These are phyloP conservation scores for Sarcophaga rosellei DNA, from an alignment of 2,888 invertebrate species.

Conservation along the genomic window DNA sequence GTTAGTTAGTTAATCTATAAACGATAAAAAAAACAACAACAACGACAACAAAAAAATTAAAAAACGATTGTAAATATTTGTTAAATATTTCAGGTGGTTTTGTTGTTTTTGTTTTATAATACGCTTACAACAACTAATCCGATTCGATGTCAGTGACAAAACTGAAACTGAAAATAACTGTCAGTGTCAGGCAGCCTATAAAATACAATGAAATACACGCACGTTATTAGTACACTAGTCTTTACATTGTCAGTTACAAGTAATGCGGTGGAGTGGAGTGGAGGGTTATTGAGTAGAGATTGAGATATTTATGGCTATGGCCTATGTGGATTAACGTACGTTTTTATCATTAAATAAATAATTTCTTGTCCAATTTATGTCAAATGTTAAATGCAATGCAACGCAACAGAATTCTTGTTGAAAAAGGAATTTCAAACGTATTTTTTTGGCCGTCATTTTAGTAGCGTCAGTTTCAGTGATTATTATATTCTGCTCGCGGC, in stretches of 20 bases:
- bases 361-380: slow-evolving; percentile 59
- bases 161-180: background rate
- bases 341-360: slow-evolving; percentile 52
- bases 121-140: background rate
- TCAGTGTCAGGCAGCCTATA: background rate
- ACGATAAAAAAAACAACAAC: background rate
- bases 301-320: background rate
- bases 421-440: too few relatives aligned
- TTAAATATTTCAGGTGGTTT: too few relatives aligned
- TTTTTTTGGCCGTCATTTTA: too few relatives aligned
- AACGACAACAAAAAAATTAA: background rate
- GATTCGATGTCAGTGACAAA: background rate
- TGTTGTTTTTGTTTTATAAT: background rate
- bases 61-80: too few relatives aligned
- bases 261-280: background rate
- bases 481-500: too few relatives aligned
- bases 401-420: too few relatives aligned
- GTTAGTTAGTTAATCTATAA: background rate
- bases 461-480: too few relatives aligned
- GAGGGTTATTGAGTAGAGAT: background rate
- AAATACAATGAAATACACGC: background rate
- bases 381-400: slow-evolving; percentile 2
- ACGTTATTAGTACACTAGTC: background rate
- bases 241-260: background rate
- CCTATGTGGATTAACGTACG: slow-evolving; percentile 10